phyloP scores from a whole-genome alignment of 2,888 invertebrate genomes.

The Thyatira batis region DNA sequence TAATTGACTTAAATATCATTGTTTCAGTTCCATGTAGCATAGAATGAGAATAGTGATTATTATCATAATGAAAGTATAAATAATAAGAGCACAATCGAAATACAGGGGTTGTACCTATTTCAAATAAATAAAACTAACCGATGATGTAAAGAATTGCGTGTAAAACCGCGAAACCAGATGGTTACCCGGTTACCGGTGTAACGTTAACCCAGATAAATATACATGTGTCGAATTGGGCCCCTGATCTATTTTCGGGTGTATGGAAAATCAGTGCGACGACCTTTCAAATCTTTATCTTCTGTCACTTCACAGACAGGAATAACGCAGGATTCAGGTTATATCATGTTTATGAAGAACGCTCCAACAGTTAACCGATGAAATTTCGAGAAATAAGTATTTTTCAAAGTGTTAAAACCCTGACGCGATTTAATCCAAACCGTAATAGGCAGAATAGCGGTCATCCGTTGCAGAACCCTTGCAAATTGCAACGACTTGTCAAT shows the following conservation, averaged over 20 bases:
- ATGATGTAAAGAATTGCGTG: slow-evolving; percentile 10
- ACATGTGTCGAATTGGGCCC: slow-evolving; percentile 54
- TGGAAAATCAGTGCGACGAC: slow-evolving; percentile 49
- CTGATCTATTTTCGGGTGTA: slow-evolving; percentile 50
- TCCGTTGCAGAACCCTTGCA: too few species aligned
- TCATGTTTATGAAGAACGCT: not conserved
- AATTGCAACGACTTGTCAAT: too few species aligned
- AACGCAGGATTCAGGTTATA: slow-evolving; percentile 8
- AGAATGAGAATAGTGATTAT: too few species aligned
- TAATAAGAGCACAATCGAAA: too few species aligned
- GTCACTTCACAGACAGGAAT: not conserved
- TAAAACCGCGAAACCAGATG: slow-evolving; percentile 26
- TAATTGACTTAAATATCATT: too few species aligned
- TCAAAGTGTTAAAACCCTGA: too few species aligned
- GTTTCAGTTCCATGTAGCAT: too few species aligned
- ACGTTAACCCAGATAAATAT: slow-evolving; percentile 62
- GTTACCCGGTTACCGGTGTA: slow-evolving; percentile 52
- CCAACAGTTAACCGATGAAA: too few species aligned
- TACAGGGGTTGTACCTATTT: slow-evolving; percentile 15
- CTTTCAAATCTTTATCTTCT: slow-evolving; percentile 29
- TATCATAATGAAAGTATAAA: too few species aligned
- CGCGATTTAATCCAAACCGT: too few species aligned
- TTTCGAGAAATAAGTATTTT: too few species aligned
- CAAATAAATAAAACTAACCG: slow-evolving; percentile 12
- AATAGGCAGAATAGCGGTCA: too few species aligned